Conservation (phyloP, 2,888 invertebrate species). For the Drosophila colorata region DNA sequence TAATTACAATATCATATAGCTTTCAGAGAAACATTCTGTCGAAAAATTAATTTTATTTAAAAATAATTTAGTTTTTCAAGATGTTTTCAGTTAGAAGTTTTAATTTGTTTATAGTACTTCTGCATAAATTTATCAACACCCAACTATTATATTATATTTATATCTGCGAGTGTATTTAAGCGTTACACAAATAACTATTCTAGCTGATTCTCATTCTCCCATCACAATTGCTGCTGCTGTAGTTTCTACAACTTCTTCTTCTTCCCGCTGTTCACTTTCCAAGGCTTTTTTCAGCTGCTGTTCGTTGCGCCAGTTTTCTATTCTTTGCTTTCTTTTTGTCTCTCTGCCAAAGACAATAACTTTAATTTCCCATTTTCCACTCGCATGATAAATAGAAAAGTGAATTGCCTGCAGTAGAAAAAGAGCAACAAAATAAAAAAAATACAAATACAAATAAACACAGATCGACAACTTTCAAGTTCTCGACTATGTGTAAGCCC, state of each 20-base stretch:
- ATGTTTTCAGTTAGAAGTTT: too few species aligned
- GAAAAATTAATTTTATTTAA: too few species aligned
- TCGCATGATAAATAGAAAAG: slow-evolving; percentile 73
- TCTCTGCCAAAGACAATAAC: slow-evolving; percentile 48
- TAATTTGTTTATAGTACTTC: too few species aligned
- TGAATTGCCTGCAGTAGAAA: slow-evolving; percentile 65
- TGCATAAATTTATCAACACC: neutral
- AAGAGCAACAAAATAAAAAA: neutral
- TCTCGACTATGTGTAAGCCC: slow-evolving; percentile 11
- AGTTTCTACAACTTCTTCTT: slow-evolving; percentile 8
- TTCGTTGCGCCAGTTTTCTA: slow-evolving; percentile 55
- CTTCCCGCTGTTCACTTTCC: slow-evolving; percentile 39
- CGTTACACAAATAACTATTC: neutral
- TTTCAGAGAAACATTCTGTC: too few species aligned
- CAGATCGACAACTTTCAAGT: slow-evolving; percentile 52
- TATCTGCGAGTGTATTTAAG: too few species aligned
- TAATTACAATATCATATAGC: too few species aligned
- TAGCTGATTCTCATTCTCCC: neutral
- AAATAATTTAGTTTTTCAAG: too few species aligned
- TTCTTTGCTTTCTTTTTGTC: slow-evolving; percentile 56
- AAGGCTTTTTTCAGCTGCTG: slow-evolving; percentile 16
- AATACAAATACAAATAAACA: slow-evolving; percentile 35
- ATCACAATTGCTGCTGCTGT: neutral
- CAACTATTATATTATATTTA: too few species aligned
- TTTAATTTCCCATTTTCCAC: slow-evolving; percentile 55